Evolutionary conservation across 2,888 invertebrate genomes (phyloP).

Genomic region (Limnephilus auricula): DNA sequence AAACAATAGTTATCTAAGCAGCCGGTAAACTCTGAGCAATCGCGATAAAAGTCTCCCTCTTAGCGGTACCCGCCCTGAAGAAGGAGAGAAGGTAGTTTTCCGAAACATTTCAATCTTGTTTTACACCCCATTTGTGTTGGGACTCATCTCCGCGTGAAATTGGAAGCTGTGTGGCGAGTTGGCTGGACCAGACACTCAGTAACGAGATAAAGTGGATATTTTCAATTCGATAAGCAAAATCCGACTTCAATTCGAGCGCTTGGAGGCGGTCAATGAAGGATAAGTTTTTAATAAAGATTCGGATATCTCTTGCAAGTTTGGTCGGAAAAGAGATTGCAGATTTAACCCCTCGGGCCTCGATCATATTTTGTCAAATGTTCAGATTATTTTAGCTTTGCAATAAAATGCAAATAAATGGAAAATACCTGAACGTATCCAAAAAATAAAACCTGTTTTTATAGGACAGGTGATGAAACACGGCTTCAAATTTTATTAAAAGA

Average conservation of each 20-base stretch:
- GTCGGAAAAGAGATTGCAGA: not conserved
- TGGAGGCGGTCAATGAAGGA: not conserved
- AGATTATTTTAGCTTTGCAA: no score
- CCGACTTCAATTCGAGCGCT: not conserved
- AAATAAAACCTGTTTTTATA: no score
- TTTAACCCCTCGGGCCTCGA: no score
- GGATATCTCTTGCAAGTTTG: not conserved
- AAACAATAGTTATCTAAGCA: not conserved
- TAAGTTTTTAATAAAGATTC: not conserved
- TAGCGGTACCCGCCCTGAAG: not conserved
- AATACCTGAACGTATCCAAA: no score
- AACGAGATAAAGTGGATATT: slow-evolving; percentile 32
- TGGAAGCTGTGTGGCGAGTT: slow-evolving; percentile 51
- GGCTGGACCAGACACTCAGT: slow-evolving; percentile 18
- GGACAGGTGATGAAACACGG: no score
- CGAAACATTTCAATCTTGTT: slow-evolving; percentile 64
- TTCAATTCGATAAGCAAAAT: slow-evolving; percentile 45
- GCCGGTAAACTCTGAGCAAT: slow-evolving; percentile 8
- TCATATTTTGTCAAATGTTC: no score
- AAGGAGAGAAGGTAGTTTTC: slow-evolving; percentile 47
- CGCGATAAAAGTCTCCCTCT: slow-evolving; percentile 35
- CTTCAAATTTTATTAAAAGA: no score
- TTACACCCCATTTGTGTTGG: slow-evolving; percentile 63
- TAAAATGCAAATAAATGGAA: no score
- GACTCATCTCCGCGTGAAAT: slow-evolving; percentile 62